Percentiles rank a stretch among this genome's conserved stretches.
phyloP scores from a whole-genome alignment of 2,113 vertebrate genomes.

The Sphyrna mokarran region DNA sequence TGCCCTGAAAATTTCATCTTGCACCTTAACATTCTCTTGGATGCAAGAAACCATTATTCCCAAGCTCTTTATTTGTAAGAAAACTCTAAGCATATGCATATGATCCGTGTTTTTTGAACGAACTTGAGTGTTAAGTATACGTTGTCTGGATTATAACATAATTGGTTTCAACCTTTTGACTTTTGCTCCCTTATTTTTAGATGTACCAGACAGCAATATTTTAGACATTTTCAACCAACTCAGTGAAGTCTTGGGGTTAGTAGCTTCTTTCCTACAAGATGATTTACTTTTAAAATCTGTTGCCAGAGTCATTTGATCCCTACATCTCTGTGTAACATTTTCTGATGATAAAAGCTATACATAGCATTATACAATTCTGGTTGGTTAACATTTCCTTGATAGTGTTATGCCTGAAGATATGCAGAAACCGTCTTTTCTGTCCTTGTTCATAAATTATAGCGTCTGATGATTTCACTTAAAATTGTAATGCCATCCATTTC shows the following conservation, averaged over 20 bases:
- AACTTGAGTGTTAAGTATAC: neutral
- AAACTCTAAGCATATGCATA: neutral
- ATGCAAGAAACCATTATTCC: neutral
- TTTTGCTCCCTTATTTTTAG: neutral
- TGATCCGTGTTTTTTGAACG: neutral
- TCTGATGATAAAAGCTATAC: neutral
- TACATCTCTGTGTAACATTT: neutral
- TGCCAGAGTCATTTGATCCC: neutral
- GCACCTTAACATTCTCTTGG: neutral
- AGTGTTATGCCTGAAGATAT: neutral
- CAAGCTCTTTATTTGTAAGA: neutral
- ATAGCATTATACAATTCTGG: neutral
- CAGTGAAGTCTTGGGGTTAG: neutral
- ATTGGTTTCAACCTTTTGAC: neutral
- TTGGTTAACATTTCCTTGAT: neutral
- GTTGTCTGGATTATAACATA: neutral
- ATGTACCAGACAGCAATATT: neutral
- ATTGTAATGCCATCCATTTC: neutral
- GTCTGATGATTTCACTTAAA: neutral
- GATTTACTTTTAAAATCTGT: neutral
- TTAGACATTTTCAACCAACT: neutral
- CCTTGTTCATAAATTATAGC: neutral
- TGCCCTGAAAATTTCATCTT: neutral
- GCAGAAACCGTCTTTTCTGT: neutral
- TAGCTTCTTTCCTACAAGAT: neutral